These are phyloP conservation scores for Leptinotarsa rubiginosa DNA, from an alignment of 2,888 invertebrate genomes.

Conservation along the genomic window DNA sequence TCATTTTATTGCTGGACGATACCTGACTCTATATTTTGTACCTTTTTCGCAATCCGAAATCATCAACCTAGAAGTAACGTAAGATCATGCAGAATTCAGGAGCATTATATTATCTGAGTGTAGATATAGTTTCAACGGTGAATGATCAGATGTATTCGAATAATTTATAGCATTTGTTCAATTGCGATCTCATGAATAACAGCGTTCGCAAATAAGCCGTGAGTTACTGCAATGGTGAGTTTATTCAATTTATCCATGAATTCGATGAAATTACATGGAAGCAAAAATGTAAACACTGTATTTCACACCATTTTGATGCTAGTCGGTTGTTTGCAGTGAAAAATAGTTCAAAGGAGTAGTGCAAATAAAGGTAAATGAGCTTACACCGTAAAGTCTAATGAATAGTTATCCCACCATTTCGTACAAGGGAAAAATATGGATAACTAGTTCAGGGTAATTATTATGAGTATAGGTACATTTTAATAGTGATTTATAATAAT, in stretches of 20 bases:
- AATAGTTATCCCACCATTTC: no score
- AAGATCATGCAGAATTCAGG: not conserved
- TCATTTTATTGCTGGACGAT: no score
- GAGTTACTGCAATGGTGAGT: not conserved
- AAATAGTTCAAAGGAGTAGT: no score
- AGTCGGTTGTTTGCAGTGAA: no score
- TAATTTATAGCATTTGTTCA: constrained; percentile 8
- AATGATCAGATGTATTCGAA: not conserved
- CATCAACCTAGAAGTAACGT: not conserved
- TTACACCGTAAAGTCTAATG: no score
- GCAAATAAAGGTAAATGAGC: no score
- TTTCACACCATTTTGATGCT: not conserved
- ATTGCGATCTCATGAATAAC: not conserved
- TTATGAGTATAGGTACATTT: no score
- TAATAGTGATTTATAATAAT: no score
- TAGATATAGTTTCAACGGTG: not conserved
- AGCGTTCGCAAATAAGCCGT: not conserved
- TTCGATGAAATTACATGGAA: not conserved
- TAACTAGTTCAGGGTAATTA: no score
- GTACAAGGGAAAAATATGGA: no score
- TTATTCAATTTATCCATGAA: constrained; percentile 9
- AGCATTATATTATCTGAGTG: not conserved
- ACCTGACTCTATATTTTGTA: not conserved
- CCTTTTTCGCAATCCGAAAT: not conserved
- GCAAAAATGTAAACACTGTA: constrained; percentile 5